A percentile compares a stretch with the other conserved stretches of the same genome.
These are phyloP conservation scores for Desmodus rotundus DNA, from an alignment of 2,113 vertebrate genomes.

Conservation along the genomic window DNA sequence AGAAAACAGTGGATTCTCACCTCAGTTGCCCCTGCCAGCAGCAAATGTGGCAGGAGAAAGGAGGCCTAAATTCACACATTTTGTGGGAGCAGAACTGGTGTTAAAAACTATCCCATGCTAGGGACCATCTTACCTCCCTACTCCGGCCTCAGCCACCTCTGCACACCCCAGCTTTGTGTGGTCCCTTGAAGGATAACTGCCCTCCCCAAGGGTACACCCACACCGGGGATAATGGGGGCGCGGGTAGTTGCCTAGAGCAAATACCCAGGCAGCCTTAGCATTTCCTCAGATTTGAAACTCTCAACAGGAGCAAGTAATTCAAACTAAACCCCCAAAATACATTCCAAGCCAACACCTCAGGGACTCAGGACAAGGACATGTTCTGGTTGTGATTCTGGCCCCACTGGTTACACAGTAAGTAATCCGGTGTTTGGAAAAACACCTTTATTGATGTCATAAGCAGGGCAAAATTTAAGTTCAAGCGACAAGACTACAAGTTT, in stretches of 20 bases:
- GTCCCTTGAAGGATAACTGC: not conserved
- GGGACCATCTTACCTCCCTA: not conserved
- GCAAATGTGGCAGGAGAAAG: not conserved
- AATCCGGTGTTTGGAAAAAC: not conserved
- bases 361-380: not conserved
- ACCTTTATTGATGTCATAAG: not conserved
- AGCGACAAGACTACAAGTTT: not conserved
- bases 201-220: not conserved
- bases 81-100: not conserved
- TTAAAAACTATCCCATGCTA: not conserved
- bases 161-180: not conserved
- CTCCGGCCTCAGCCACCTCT: not conserved
- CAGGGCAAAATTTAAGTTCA: not conserved
- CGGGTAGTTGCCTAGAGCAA: not conserved
- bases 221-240: not conserved
- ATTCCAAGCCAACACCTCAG: not conserved
- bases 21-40: not conserved
- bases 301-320: not conserved
- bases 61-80: not conserved
- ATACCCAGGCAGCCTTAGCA: not conserved
- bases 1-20: not conserved
- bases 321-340: not conserved
- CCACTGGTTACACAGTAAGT: not conserved
- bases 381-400: not conserved
- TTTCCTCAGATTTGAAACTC: not conserved